Percentiles rank a stretch among this genome's conserved stretches.
phyloP scores from a whole-genome alignment of 2,113 vertebrate genomes.

The Rhynchopsitta pachyrhyncha region DNA sequence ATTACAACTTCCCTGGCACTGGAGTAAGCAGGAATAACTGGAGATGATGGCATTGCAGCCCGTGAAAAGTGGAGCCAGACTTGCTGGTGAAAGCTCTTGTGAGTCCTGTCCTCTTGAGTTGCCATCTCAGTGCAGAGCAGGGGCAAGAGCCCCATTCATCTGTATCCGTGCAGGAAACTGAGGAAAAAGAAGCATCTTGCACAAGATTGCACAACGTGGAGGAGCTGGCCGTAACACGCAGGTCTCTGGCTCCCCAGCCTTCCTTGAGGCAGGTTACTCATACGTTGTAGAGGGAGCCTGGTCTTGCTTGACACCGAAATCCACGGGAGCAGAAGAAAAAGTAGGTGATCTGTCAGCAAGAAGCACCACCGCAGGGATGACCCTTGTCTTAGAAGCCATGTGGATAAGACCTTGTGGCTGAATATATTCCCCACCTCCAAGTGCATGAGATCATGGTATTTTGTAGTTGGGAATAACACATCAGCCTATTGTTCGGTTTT shows the following conservation, averaged over 20 bases:
- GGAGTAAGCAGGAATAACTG: neutral
- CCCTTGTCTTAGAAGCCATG: neutral
- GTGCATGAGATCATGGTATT: neutral
- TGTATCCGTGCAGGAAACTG: rapidly evolving
- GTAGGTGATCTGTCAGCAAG: neutral
- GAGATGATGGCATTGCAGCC: neutral
- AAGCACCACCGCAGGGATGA: neutral
- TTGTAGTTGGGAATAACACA: neutral
- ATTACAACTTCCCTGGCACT: neutral
- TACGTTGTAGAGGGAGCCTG: neutral
- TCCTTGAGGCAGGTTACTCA: neutral
- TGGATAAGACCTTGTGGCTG: neutral
- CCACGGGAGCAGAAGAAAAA: neutral
- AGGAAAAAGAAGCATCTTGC: neutral
- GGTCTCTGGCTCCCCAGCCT: neutral
- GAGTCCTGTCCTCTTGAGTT: neutral
- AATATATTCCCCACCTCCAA: neutral
- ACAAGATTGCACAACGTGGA: neutral
- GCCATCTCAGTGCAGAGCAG: rapidly evolving
- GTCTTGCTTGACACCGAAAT: neutral
- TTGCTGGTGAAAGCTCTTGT: neutral
- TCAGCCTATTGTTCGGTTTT: neutral
- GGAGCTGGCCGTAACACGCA: neutral
- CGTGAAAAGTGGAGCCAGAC: neutral
- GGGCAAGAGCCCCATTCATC: neutral